Conservation (phyloP, 2,888 invertebrate genomes). For the Tetrapedia diversipes region DNA sequence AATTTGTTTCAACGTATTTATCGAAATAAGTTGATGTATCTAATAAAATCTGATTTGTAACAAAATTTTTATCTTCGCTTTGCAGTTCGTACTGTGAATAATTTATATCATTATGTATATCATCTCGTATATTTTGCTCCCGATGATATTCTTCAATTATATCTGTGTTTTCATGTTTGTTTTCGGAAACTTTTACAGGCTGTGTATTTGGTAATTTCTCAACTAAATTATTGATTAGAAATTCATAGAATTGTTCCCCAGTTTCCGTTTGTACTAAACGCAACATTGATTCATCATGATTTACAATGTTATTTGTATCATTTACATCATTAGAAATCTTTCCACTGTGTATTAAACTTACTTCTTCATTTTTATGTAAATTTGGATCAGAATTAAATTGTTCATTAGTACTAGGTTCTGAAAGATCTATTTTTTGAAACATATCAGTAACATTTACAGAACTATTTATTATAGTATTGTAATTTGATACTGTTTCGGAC, state of each 20-base stretch:
- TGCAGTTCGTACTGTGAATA: conserved; percentile 58
- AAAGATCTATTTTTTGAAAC: conserved; percentile 49
- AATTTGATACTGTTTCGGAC: conserved; percentile 25
- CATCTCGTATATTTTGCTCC: conserved; percentile 40
- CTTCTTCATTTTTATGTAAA: conserved; percentile 22
- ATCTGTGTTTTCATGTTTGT: conserved; percentile 33
- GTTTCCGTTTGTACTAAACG: conserved; percentile 74
- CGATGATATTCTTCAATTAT: conserved; percentile 28
- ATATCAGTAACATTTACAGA: conserved; percentile 42
- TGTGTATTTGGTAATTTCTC: conserved; percentile 64
- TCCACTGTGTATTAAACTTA: conserved; percentile 15
- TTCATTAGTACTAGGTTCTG: conserved; percentile 29
- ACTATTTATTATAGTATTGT: conserved; percentile 21
- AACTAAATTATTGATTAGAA: conserved; percentile 72
- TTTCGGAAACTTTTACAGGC: conserved; percentile 22
- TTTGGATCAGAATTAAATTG: conserved; percentile 29
- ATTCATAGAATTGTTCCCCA: conserved; percentile 77
- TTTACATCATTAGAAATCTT: conserved; percentile 18
- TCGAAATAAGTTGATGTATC: conserved; percentile 63
- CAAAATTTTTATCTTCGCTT: conserved; percentile 50
- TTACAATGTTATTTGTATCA: conserved; percentile 29
- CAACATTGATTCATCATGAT: conserved; percentile 67
- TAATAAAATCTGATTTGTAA: conserved; percentile 58
- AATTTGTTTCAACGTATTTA: conserved; percentile 65
- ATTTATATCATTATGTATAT: conserved; percentile 53